phyloP scores from a whole-genome alignment of 1,140 invertebrate species.

The Zaprionus africanus region DNA sequence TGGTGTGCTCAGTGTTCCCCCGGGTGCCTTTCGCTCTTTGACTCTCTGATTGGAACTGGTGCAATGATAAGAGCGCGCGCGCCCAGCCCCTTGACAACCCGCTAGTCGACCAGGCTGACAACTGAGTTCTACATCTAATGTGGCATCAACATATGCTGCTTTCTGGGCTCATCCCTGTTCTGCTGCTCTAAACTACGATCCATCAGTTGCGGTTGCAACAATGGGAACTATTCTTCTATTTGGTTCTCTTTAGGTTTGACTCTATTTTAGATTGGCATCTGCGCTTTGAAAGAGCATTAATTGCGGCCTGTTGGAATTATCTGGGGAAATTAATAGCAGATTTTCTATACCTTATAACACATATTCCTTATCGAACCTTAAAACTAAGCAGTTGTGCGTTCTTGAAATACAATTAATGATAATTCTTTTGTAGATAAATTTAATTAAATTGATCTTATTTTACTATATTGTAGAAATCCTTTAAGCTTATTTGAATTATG shows the following conservation, averaged over 20 bases:
- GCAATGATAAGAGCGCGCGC: slow-evolving; percentile 54
- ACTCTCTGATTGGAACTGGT: slow-evolving; percentile 83
- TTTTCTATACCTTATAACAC: background rate
- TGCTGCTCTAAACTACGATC: slow-evolving; percentile 29
- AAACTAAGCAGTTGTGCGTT: background rate
- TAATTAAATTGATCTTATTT: background rate
- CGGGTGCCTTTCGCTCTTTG: slow-evolving; percentile 71
- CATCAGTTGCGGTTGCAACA: slow-evolving; percentile 68
- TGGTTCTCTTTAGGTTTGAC: slow-evolving; percentile 56
- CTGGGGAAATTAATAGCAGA: slow-evolving; percentile 16
- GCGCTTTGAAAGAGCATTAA: slow-evolving; percentile 14
- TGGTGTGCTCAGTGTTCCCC: slow-evolving; percentile 50
- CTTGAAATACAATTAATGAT: background rate
- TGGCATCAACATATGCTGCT: slow-evolving; percentile 84
- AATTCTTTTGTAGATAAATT: background rate
- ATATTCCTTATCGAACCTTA: background rate
- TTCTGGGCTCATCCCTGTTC: slow-evolving; percentile 39
- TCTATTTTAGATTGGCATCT: slow-evolving; percentile 73
- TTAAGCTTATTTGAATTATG: background rate
- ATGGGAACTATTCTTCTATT: slow-evolving; percentile 12
- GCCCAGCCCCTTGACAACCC: slow-evolving; percentile 11
- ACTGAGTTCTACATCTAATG: slow-evolving; percentile 84
- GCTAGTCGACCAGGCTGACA: slow-evolving; percentile 53
- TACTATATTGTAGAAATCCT: background rate
- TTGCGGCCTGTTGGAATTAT: slow-evolving; percentile 19